Percentiles rank a stretch among this genome's conserved stretches.
Evolutionary conservation across 2,797 vertebrate genomes (phyloP).

Genomic region (Manis crassicaudata): DNA sequence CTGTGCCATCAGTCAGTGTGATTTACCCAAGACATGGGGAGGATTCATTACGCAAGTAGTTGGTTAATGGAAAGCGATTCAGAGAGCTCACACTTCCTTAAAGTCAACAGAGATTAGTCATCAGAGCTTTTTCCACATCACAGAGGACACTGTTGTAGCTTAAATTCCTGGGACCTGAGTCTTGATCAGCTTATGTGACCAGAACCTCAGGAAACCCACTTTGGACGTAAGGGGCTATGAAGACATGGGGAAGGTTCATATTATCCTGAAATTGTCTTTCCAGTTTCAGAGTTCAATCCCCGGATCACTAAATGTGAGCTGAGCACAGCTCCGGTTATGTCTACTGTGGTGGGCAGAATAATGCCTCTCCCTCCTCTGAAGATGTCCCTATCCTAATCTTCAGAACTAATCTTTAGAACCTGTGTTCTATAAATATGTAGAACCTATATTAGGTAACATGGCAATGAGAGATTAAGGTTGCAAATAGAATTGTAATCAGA

Average conservation of each 20-base stretch:
- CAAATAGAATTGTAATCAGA: background rate
- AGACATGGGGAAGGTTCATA: background rate
- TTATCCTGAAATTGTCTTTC: background rate
- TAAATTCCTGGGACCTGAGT: background rate
- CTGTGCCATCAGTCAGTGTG: background rate
- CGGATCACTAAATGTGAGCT: background rate
- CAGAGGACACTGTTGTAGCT: background rate
- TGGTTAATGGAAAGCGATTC: background rate
- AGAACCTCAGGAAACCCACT: background rate
- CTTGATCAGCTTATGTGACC: background rate
- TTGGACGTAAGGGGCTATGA: background rate
- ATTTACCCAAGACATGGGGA: constrained; percentile 1
- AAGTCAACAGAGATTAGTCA: background rate
- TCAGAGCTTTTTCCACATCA: background rate
- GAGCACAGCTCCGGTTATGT: background rate
- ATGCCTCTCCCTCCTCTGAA: background rate
- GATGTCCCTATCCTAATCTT: rapidly evolving
- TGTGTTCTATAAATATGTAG: background rate
- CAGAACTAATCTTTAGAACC: background rate
- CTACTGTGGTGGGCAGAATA: background rate
- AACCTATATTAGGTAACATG: background rate
- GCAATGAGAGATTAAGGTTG: background rate
- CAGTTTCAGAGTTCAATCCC: background rate
- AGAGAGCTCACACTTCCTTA: background rate
- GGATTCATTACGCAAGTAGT: background rate